These are phyloP conservation scores for Ophioninae sp. DNA, from an alignment of 2,888 invertebrate genomes.

Conservation along the genomic window DNA sequence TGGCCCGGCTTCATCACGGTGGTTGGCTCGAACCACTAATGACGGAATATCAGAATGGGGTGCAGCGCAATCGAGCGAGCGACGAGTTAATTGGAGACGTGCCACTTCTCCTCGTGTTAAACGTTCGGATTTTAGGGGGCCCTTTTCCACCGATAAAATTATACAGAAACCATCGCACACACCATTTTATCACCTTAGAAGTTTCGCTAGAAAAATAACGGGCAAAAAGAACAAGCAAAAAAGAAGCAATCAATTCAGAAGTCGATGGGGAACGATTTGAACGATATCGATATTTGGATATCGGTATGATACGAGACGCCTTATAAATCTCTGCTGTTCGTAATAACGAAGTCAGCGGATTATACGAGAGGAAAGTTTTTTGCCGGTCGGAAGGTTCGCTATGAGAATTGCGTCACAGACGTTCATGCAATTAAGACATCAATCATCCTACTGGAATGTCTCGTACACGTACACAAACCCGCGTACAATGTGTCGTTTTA, in stretches of 20 bases:
- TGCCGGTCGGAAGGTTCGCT: conserved; percentile 20
- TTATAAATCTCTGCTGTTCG: not conserved
- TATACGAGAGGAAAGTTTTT: not conserved
- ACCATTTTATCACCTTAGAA: no score
- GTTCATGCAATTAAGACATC: conserved; percentile 61
- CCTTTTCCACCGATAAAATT: not conserved
- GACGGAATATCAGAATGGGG: conserved; percentile 66
- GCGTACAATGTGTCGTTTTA: not conserved
- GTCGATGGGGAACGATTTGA: not conserved
- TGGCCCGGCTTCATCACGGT: conserved; percentile 74
- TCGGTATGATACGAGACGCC: conserved; percentile 1
- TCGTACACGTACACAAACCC: not conserved
- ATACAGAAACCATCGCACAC: conserved; percentile 1
- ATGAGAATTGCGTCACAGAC: conserved; percentile 44
- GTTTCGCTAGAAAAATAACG: no score
- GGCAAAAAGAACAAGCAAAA: not conserved
- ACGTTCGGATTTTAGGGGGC: conserved; percentile 11
- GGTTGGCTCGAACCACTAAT: conserved; percentile 72
- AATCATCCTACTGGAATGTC: conserved; percentile 56
- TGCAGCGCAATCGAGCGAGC: conserved; percentile 50
- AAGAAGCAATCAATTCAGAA: not conserved
- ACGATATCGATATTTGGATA: not conserved
- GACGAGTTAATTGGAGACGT: conserved; percentile 46
- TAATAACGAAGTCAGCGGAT: conserved; percentile 12
- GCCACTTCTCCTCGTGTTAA: conserved; percentile 15